Conservation (phyloP, 1,140 invertebrate genomes). For the Neuroterus valhalla region DNA sequence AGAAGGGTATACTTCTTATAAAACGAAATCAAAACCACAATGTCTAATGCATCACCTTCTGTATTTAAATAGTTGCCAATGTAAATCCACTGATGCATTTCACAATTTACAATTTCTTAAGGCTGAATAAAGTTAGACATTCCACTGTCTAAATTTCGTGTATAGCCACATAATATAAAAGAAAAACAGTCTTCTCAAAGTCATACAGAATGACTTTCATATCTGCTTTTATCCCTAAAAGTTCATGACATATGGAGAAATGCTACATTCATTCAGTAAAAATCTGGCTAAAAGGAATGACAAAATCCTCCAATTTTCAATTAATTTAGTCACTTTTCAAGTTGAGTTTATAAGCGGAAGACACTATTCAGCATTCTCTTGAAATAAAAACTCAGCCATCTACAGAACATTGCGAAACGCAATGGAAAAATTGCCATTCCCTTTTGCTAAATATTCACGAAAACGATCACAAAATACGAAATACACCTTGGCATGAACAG, state of each 20-base stretch:
- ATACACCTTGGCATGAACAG: not conserved
- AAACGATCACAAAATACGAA: slow-evolving; percentile 20
- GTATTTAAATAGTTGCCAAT: slow-evolving; percentile 30
- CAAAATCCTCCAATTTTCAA: not conserved
- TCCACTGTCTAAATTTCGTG: slow-evolving; percentile 29
- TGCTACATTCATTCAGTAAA: slow-evolving; percentile 5
- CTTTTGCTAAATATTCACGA: not conserved
- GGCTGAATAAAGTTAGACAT: slow-evolving; percentile 28
- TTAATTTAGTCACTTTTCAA: not conserved
- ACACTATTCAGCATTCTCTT: not conserved
- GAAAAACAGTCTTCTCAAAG: slow-evolving; percentile 8
- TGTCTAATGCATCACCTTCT: slow-evolving; percentile 15
- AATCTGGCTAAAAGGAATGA: not conserved
- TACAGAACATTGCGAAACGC: not conserved
- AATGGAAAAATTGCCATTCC: not conserved
- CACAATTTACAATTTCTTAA: slow-evolving; percentile 27
- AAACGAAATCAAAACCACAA: no score
- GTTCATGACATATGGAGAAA: not conserved
- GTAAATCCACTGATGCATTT: slow-evolving; percentile 20
- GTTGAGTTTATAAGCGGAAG: not conserved
- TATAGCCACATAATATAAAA: slow-evolving; percentile 26
- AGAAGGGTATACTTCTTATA: no score
- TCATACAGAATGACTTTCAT: not conserved
- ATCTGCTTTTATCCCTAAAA: no score
- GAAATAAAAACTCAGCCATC: not conserved